These are phyloP conservation scores for Thalassoma bifasciatum DNA, from an alignment of 2,113 vertebrate species.

Conservation along the genomic window DNA sequence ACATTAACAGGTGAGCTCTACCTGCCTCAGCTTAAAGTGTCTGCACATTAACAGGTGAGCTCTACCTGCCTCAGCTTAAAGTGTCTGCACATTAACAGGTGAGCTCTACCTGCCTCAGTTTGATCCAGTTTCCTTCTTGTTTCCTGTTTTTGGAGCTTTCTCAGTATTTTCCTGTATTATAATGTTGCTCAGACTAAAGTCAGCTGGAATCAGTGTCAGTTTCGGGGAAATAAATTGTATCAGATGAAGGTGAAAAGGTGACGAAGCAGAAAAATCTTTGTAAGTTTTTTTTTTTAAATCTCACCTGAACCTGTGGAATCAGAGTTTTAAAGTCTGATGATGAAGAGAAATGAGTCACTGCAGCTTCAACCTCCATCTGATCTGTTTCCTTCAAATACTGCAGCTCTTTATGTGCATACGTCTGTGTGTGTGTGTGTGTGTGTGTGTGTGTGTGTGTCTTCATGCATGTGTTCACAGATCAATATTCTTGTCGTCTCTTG, in stretches of 20 bases:
- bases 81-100: too few species aligned
- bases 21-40: too few species aligned
- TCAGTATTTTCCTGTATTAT: too few species aligned
- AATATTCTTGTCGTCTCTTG: conserved; percentile 39
- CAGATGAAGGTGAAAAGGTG: background rate
- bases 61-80: too few species aligned
- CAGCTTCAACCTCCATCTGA: background rate
- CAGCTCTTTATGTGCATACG: background rate
- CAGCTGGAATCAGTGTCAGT: too few species aligned
- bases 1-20: too few species aligned
- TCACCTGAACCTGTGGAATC: background rate
- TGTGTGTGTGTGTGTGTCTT: background rate
- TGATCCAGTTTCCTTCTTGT: too few species aligned
- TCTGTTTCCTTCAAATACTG: background rate
- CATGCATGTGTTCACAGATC: conserved; percentile 26
- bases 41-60: too few species aligned
- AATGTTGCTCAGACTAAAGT: too few species aligned
- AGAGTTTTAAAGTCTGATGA: background rate
- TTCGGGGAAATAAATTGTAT: too few species aligned
- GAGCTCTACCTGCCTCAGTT: too few species aligned
- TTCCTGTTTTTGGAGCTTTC: too few species aligned
- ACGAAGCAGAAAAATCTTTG: background rate
- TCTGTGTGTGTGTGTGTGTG: background rate
- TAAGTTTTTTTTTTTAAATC: background rate
- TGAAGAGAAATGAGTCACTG: background rate